These are phyloP conservation scores for Sebastes goodei DNA, from an alignment of 2,797 vertebrate genomes.

Conservation along the genomic window DNA sequence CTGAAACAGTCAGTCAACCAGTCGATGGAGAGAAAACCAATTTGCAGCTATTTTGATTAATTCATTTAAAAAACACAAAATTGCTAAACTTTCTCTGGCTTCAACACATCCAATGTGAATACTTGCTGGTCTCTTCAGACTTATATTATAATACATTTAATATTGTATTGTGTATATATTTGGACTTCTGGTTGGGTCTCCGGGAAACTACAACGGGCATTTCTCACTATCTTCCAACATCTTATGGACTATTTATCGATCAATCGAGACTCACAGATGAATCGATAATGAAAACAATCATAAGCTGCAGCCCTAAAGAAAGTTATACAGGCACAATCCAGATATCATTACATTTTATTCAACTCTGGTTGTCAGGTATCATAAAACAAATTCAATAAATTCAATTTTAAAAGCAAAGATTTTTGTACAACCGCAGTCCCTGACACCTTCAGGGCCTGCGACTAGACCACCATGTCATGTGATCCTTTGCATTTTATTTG, in stretches of 20 bases:
- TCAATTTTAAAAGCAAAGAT: neutral
- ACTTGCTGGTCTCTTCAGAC: neutral
- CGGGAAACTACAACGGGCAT: neutral
- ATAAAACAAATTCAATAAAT: neutral
- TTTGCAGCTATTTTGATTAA: no score
- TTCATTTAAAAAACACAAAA: no score
- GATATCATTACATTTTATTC: neutral
- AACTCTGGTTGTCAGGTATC: neutral
- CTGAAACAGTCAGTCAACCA: no score
- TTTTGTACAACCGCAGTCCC: neutral
- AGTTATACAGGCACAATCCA: neutral
- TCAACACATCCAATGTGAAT: neutral
- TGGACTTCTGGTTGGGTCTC: neutral
- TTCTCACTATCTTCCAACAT: neutral
- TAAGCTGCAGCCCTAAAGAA: neutral
- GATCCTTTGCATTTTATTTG: neutral
- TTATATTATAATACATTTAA: neutral
- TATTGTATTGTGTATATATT: neutral
- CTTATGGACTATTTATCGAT: neutral
- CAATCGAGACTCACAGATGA: neutral
- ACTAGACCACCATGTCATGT: accelerated
- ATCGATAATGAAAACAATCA: neutral
- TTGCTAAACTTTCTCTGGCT: neutral
- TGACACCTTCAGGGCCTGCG: no score
- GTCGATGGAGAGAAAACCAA: no score